These are phyloP conservation scores for Limulus polyphemus DNA, from an alignment of 2,888 invertebrate species.

Conservation along the genomic window DNA sequence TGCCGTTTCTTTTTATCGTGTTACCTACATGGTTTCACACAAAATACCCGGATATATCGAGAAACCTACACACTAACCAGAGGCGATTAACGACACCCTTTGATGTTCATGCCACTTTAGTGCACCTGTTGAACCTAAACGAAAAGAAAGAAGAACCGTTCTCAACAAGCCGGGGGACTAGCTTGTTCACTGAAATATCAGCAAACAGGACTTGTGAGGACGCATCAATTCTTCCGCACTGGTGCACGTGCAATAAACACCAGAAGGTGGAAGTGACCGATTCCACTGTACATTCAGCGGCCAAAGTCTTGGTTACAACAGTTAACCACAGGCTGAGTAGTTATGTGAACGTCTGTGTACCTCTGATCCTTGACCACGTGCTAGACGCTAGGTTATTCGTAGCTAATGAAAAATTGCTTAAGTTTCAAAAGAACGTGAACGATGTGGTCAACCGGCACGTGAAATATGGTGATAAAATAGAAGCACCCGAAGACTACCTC, in stretches of 20 bases:
- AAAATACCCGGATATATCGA: slow-evolving; percentile 28
- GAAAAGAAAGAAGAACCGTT: slow-evolving; percentile 12
- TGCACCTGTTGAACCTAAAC: slow-evolving; percentile 28
- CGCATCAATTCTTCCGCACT: slow-evolving; percentile 35
- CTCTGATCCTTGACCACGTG: slow-evolving; percentile 11
- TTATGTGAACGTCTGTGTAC: slow-evolving; percentile 7
- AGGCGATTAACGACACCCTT: slow-evolving; percentile 37
- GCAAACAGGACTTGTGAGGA: slow-evolving; percentile 33
- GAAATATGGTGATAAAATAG: slow-evolving; percentile 15
- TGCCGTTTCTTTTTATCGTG: slow-evolving; percentile 36
- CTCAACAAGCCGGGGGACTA: slow-evolving; percentile 24
- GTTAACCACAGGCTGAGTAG: slow-evolving; percentile 15
- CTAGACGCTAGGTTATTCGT: slow-evolving; percentile 18
- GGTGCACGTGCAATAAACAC: slow-evolving; percentile 33
- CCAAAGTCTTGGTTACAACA: slow-evolving; percentile 16
- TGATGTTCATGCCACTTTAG: slow-evolving; percentile 37
- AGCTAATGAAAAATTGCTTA: slow-evolving; percentile 20
- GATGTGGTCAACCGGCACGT: slow-evolving; percentile 21
- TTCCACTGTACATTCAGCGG: slow-evolving; percentile 12
- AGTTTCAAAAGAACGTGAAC: slow-evolving; percentile 18
- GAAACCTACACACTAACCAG: slow-evolving; percentile 31
- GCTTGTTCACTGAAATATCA: slow-evolving; percentile 34
- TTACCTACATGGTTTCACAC: slow-evolving; percentile 33
- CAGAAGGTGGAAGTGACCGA: slow-evolving; percentile 11
- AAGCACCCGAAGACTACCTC: slow-evolving; percentile 42